Conservation (phyloP, 1,140 invertebrate species). For the Cepaea nemoralis region DNA sequence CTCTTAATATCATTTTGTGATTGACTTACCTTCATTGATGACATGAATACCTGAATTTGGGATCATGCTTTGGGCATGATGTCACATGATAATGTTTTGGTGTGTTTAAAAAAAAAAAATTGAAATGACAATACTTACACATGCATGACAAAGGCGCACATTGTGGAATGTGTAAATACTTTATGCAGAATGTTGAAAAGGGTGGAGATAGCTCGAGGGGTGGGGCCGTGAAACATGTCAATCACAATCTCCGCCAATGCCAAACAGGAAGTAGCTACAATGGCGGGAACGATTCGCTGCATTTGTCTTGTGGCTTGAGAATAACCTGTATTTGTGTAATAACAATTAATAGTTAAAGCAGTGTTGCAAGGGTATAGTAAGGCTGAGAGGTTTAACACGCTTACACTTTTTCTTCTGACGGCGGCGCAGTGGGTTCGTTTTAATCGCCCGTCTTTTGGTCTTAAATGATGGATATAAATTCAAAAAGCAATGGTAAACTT, state of each 20-base stretch:
- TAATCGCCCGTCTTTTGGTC: no score
- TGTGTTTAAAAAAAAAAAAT: background rate
- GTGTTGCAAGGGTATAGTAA: no score
- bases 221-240: slow-evolving; percentile 42
- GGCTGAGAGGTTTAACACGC: no score
- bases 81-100: no score
- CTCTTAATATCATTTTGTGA: no score
- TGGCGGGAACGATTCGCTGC: slow-evolving; percentile 52
- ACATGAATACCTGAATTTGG: no score
- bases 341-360: no score
- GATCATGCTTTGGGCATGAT: background rate
- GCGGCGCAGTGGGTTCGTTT: no score
- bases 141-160: slow-evolving; percentile 55
- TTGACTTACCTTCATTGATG: no score
- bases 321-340: slow-evolving; percentile 36
- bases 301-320: slow-evolving; percentile 51
- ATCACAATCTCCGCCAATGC: slow-evolving; percentile 48
- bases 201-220: slow-evolving; percentile 47
- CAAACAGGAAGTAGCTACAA: slow-evolving; percentile 50
- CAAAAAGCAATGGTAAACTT: no score
- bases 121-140: slow-evolving; percentile 50
- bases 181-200: slow-evolving; percentile 52
- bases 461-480: no score
- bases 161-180: slow-evolving; percentile 49
- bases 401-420: no score